Base-by-base conservation (phyloP, 2,113 vertebrate genomes). In the Nibea coibor region DNA sequence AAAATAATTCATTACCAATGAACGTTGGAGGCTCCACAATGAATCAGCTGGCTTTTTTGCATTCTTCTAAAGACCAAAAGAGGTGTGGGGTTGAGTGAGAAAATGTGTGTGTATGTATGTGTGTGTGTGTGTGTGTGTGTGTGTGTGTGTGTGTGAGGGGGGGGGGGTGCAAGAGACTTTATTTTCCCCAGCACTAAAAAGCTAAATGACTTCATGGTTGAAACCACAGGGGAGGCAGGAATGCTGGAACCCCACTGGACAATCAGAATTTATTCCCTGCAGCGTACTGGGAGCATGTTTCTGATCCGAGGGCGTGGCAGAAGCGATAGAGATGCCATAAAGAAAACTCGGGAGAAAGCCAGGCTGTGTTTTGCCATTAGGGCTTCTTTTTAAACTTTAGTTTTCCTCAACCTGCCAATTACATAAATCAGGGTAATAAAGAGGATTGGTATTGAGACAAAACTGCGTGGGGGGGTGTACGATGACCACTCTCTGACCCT, bases 341-440 rank as follows among this genome's bases (percentile, higher is more conserved):
- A 91, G 88, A 70, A 84, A 93, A 89, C 26, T 89, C 93, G 90
- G 28, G 48, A 59, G 59, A 80, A 91, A 93, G 91, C 83, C 66
- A 90, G 83, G 85, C 93, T 91, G 87, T 90, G 90, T 94, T 94
- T 95, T 96, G 95, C 95, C 47, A 70, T 75, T 59, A 73, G 93
- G 94, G 88, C 17, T 50, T 81, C 78, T 87, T 78, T 88, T 88
- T 89, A 86, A 88, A 80, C 53, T 62, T 72, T 15, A 1, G 28
- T 77, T 96, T 94, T 94, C 90, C 92, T 95, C 95, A 96, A 96
- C 94, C 93, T 81, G 90, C 94, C 95, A 95, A 97, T 95, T 95
- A 94, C 95, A 97, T 98, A 97, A 98, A 98, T 98, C 96, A 97
- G 81, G 42, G 94, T 93, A 93, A 96, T 97, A 97, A 97, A 97